Evolutionary conservation across 2,888 invertebrate genomes (phyloP).

Genomic region (Baccha elongata): DNA sequence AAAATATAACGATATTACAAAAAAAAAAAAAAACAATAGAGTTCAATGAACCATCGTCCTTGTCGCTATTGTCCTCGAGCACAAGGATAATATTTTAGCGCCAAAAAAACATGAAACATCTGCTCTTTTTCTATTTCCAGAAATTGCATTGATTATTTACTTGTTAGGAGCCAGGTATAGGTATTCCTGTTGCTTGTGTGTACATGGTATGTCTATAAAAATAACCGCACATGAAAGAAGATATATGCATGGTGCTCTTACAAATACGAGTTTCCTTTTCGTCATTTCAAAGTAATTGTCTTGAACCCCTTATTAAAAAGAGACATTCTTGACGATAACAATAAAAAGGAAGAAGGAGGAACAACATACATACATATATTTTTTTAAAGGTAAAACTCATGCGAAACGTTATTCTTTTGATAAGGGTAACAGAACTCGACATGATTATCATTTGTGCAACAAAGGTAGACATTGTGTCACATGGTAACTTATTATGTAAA

Average conservation of each 20-base stretch:
- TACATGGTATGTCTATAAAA: constrained; percentile 6
- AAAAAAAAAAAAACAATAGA: too few species aligned
- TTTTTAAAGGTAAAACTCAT: constrained; percentile 9
- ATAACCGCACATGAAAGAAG: constrained; percentile 34
- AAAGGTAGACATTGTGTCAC: constrained; percentile 60
- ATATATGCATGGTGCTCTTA: neutral
- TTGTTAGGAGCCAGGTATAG: neutral
- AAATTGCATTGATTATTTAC: constrained; percentile 21
- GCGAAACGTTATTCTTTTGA: constrained; percentile 39
- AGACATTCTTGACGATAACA: constrained; percentile 39
- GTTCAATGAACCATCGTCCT: constrained; percentile 27
- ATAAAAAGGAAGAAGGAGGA: constrained; percentile 17
- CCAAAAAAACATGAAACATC: constrained; percentile 60
- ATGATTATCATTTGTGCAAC: constrained; percentile 40
- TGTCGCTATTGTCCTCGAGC: neutral
- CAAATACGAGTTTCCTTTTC: constrained; percentile 38
- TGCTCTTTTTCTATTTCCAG: constrained; percentile 39
- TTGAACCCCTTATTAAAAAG: constrained; percentile 43
- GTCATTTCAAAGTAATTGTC: constrained; percentile 20
- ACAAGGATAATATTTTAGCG: constrained; percentile 40
- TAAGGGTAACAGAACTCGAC: constrained; percentile 41
- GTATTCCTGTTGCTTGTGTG: constrained; percentile 47
- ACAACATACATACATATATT: neutral
- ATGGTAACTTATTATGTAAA: constrained; percentile 65
- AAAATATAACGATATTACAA: neutral